These are phyloP conservation scores for Pristionchus exspectatus DNA, from an alignment of 2,888 invertebrate genomes.

Conservation along the genomic window DNA sequence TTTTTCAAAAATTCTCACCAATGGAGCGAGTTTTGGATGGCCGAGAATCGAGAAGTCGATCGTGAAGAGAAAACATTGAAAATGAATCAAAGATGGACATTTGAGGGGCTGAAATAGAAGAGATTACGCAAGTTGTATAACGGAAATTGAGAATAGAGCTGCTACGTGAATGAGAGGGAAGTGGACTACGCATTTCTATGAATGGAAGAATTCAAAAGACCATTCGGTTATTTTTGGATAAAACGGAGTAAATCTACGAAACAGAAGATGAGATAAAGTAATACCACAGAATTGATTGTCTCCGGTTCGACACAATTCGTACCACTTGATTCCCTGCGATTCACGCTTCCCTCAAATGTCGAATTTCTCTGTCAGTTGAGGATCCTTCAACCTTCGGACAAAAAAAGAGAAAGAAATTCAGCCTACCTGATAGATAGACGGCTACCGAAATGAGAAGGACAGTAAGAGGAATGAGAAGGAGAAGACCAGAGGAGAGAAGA, in stretches of 20 bases:
- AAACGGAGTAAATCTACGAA: background rate
- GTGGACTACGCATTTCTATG: background rate
- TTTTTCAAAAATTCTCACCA: conserved; percentile 56
- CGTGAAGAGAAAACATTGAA: conserved; percentile 70
- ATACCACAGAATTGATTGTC: conserved; percentile 76
- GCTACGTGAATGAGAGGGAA: background rate
- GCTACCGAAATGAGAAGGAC: conserved; percentile 72
- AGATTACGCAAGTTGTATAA: background rate
- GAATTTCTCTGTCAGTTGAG: background rate
- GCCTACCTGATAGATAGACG: conserved; percentile 65
- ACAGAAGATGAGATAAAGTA: background rate
- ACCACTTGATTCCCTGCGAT: conserved; percentile 78
- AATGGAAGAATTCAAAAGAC: background rate
- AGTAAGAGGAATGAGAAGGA: conserved; percentile 68
- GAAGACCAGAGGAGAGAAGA: conserved; percentile 66
- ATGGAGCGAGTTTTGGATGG: conserved; percentile 67
- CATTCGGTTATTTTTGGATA: background rate
- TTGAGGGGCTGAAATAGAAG: conserved; percentile 63
- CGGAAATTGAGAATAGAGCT: background rate
- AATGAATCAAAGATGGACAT: conserved; percentile 64
- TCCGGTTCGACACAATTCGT: conserved; percentile 72
- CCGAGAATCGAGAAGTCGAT: conserved; percentile 73
- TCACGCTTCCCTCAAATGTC: conserved; percentile 69
- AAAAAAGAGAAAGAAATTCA: background rate
- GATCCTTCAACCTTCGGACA: background rate